Evolutionary conservation across 2,888 invertebrate genomes (phyloP), one percentile per base, ranked within the genome.

Genomic region (Drosophila greeni): DNA sequence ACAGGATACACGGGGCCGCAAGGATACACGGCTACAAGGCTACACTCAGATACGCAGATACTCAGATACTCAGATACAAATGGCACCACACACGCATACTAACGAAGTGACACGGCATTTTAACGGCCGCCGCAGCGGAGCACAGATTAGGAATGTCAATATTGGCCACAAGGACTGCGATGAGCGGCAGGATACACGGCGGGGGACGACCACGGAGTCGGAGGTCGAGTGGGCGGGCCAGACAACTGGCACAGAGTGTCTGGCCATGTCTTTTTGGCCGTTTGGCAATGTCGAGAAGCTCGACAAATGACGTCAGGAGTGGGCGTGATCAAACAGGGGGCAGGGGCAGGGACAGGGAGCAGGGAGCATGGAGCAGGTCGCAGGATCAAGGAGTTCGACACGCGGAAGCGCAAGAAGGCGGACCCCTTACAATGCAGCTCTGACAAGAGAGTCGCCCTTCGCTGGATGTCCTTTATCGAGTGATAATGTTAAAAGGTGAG

Each of bases 111-210:
- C 79, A 81, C 81, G 79, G 79, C 83, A 82, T 77, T 80, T 80
- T 82, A 77, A 72, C 81, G 81, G 81, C 60, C 80, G 70, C 43
- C 80, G 66, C 79, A 68, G 60, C 61, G 70, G 61, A 70, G 74
- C 79, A 79, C 75, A 82, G 79, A 80, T 80, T 80, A 82, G 74
- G 81, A 80, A 80, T 80, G 79, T 80, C 79, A 80, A 80, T 82
- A 80, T 80, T 80, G 77, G 79, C 75, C 76, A 73, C 68, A 67
- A 70, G 54, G 58, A 65, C 65, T 47, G 40, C 45, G 65, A 60
- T 39, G 48, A 56, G 47, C 48, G 37, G 52, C 59, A 34, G 59
- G 51, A 66, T 53, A 48, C 40, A 31, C 29, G 45, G 45, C 29
- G 16, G 65, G 18, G 23, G 45, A 23, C 23, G 14, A 12, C 16